A percentile compares a stretch with the other conserved stretches of the same genome.
Evolutionary conservation across 1,140 invertebrate species (phyloP).

Genomic region (Sesamia nonagrioides): DNA sequence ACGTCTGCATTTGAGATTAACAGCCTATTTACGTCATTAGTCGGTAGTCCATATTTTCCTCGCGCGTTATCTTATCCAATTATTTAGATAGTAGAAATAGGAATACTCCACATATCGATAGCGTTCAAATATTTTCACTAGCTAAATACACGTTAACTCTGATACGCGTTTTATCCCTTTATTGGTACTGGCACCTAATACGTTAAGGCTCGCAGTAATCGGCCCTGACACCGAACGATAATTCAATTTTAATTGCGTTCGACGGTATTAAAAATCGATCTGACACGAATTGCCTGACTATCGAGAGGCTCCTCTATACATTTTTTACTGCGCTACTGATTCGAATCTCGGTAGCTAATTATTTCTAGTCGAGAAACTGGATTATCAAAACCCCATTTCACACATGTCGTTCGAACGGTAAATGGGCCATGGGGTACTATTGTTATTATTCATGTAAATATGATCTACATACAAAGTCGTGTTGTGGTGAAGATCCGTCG

Average conservation of each 20-base stretch:
- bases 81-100: constrained; percentile 35
- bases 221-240: constrained; percentile 35
- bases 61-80: constrained; percentile 35
- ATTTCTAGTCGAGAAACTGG: background rate
- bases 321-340: background rate
- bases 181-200: constrained; percentile 27
- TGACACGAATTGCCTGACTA: background rate
- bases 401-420: background rate
- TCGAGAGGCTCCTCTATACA: background rate
- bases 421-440: constrained; percentile 7
- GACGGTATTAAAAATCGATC: constrained; percentile 31
- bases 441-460: constrained; percentile 14
- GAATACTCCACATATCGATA: constrained; percentile 41
- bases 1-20: constrained; percentile 25
- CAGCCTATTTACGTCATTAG: constrained; percentile 38
- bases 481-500: constrained; percentile 8
- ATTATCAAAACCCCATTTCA: background rate
- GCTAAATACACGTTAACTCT: constrained; percentile 23
- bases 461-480: background rate
- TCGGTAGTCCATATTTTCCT: constrained; percentile 37
- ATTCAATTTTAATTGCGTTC: constrained; percentile 40
- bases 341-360: background rate
- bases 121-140: constrained; percentile 25
- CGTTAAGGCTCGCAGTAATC: constrained; percentile 27
- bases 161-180: constrained; percentile 44